Percentiles rank a stretch among this genome's conserved stretches.
These are phyloP conservation scores for Boloria euphrosyne DNA, from an alignment of 2,888 invertebrate genomes.

Conservation along the genomic window DNA sequence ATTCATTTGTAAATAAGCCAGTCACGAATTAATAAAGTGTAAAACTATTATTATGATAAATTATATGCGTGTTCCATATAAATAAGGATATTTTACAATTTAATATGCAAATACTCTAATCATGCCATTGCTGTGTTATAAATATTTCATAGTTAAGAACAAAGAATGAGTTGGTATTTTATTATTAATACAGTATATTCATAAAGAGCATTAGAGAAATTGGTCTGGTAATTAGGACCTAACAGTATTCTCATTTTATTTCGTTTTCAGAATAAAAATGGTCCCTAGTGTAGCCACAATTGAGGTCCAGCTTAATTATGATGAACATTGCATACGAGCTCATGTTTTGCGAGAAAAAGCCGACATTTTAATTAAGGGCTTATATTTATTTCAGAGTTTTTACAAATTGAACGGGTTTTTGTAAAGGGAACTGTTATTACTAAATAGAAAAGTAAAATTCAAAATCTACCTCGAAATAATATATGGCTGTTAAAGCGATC, in stretches of 20 bases:
- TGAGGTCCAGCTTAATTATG: conserved; percentile 33
- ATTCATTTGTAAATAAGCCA: too few species aligned
- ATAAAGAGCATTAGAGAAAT: background rate
- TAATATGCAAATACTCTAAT: too few species aligned
- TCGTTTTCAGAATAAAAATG: conserved; percentile 47
- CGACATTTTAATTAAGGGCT: conserved; percentile 27
- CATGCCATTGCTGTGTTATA: too few species aligned
- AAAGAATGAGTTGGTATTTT: too few species aligned
- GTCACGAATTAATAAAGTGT: too few species aligned
- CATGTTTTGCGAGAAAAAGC: conserved; percentile 20
- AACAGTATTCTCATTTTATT: conserved; percentile 45
- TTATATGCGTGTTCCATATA: background rate
- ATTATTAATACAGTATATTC: background rate
- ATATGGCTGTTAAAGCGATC: too few species aligned
- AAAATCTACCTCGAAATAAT: too few species aligned
- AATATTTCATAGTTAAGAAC: too few species aligned
- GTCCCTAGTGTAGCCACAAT: conserved; percentile 35
- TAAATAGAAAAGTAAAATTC: conserved; percentile 3
- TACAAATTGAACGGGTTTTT: background rate
- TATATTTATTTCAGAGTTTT: conserved; percentile 22
- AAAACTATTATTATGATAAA: background rate
- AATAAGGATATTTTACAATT: background rate
- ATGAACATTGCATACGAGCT: conserved; percentile 29
- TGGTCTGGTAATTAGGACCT: conserved; percentile 13
- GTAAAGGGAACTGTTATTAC: background rate